phyloP scores from a whole-genome alignment of 2,113 vertebrate species.

The Silurus meridionalis region DNA sequence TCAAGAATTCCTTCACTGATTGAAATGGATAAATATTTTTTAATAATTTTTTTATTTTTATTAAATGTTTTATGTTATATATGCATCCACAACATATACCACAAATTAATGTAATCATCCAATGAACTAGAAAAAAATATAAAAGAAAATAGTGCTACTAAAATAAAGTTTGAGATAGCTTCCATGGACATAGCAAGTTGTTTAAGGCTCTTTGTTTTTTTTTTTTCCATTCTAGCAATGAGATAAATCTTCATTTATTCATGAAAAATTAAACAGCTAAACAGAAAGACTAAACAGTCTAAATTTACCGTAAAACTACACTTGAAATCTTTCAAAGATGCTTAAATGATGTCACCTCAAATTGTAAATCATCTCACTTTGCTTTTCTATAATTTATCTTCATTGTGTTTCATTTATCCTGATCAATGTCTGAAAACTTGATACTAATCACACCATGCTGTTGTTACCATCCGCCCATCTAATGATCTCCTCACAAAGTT shows the following conservation, averaged over 20 bases:
- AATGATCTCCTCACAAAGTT: slow-evolving; percentile 2
- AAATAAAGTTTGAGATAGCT: background rate
- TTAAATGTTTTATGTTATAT: background rate
- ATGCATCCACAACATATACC: background rate
- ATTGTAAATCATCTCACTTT: slow-evolving; percentile 54
- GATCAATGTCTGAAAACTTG: slow-evolving; percentile 73
- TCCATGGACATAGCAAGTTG: background rate
- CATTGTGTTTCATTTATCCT: slow-evolving; percentile 74
- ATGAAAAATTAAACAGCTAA: background rate
- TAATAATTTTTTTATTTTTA: background rate
- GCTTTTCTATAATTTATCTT: slow-evolving; percentile 74
- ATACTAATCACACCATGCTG: slow-evolving; percentile 66
- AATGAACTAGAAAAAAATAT: background rate
- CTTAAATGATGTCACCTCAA: slow-evolving; percentile 50
- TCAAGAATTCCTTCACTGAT: background rate
- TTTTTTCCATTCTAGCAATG: background rate
- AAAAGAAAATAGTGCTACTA: background rate
- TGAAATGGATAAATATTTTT: background rate
- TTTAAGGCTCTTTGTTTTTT: background rate
- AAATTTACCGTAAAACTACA: background rate
- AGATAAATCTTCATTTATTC: background rate
- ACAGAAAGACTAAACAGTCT: too few species aligned
- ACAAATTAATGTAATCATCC: background rate
- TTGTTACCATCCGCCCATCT: background rate
- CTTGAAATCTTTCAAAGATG: slow-evolving; percentile 46